phyloP scores from a whole-genome alignment of 2,113 vertebrate genomes.

The Poeciliopsis occidentalis region DNA sequence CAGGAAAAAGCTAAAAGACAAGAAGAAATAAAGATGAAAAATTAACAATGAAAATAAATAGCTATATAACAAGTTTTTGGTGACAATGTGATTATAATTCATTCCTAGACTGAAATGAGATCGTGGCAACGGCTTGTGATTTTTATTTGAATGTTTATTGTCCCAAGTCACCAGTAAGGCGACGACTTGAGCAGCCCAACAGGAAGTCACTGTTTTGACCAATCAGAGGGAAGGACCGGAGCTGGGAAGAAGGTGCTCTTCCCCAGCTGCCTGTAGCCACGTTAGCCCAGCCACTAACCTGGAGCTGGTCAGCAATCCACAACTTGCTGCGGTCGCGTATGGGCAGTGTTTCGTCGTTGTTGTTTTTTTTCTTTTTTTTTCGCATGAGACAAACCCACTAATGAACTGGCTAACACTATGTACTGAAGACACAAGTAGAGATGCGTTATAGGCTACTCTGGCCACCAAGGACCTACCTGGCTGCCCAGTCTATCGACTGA shows the following conservation, averaged over 20 bases:
- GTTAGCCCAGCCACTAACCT: conserved; percentile 46
- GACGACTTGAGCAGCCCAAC: not conserved
- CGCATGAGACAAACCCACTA: not conserved
- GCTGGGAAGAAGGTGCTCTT: not conserved
- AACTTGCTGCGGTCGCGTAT: conserved; percentile 14
- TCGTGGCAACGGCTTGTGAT: too few relatives aligned
- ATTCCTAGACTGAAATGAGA: too few relatives aligned
- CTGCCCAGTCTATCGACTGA: conserved; percentile 50
- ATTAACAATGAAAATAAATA: too few relatives aligned
- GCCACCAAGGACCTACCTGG: conserved; percentile 50
- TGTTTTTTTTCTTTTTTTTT: not conserved
- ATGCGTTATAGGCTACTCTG: conserved; percentile 54
- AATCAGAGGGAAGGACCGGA: conserved; percentile 44
- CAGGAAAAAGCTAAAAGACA: too few relatives aligned
- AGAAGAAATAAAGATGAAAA: too few relatives aligned
- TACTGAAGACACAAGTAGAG: conserved; percentile 16
- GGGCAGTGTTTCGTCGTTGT: not conserved
- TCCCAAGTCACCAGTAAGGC: not conserved
- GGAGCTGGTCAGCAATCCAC: conserved; percentile 4
- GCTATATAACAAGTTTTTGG: not conserved
- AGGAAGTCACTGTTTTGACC: conserved; percentile 48
- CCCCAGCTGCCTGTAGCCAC: conserved; percentile 42
- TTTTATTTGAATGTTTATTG: too few relatives aligned
- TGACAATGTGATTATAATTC: too few relatives aligned
- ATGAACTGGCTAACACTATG: not conserved